A percentile compares a stretch with the other conserved stretches of the same genome.
Conservation (phyloP, 1,140 invertebrate species). For the Danaus melanippus region DNA sequence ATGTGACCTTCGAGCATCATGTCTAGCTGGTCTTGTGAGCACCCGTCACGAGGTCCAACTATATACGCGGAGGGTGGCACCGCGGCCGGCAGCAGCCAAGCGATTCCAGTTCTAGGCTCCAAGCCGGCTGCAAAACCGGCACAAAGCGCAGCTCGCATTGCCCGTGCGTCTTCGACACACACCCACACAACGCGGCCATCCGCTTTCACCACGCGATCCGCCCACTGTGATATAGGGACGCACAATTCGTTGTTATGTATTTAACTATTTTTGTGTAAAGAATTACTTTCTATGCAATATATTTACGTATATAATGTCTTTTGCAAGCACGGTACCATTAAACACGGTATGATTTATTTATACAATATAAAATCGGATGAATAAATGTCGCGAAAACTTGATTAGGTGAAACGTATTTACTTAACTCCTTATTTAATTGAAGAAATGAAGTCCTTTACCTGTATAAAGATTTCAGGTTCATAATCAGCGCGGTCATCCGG, state of each 20-base stretch:
- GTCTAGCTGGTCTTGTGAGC: constrained; percentile 20
- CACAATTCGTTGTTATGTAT: not conserved
- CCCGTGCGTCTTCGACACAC: constrained; percentile 41
- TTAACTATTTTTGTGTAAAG: not conserved
- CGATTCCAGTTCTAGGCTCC: constrained; percentile 25
- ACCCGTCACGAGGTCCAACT: constrained; percentile 12
- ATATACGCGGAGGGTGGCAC: constrained; percentile 16
- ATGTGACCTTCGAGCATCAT: constrained; percentile 33
- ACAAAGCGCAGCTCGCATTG: constrained; percentile 41
- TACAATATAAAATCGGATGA: too few species aligned
- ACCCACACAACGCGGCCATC: constrained; percentile 33
- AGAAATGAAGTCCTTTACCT: constrained; percentile 16
- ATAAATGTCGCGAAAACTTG: too few species aligned
- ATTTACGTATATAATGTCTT: too few species aligned
- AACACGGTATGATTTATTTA: too few species aligned
- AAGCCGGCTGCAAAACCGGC: constrained; percentile 37
- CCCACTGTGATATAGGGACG: constrained; percentile 31
- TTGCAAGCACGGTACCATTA: too few species aligned
- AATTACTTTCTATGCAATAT: too few species aligned
- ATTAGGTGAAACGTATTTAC: too few species aligned
- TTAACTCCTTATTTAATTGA: too few species aligned
- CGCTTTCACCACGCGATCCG: constrained; percentile 26
- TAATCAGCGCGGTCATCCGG: constrained; percentile 30
- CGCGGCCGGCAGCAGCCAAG: constrained; percentile 28
- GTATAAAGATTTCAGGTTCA: constrained; percentile 27